Evolutionary conservation across 35 echinoderm and acorn worm species (phyloP).

Genomic region (Chiridota heheva): DNA sequence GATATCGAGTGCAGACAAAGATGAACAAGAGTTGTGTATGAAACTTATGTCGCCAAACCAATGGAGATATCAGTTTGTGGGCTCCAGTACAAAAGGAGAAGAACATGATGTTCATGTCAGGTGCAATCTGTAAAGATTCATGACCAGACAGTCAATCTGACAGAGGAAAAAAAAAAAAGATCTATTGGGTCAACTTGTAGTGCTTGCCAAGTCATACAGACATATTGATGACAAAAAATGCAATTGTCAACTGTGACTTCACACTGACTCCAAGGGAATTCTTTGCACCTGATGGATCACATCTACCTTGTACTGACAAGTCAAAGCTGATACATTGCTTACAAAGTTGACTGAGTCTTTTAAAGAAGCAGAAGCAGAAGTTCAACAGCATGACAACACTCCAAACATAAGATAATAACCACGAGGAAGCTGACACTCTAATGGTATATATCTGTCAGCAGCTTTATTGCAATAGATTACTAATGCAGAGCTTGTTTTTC

Average conservation of each 20-base stretch:
- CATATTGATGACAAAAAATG: slow-evolving; percentile 22
- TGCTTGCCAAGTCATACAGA: neutral
- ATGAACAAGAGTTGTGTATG: too few relatives aligned
- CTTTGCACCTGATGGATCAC: slow-evolving; percentile 51
- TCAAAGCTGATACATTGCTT: slow-evolving; percentile 61
- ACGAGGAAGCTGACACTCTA: too few relatives aligned
- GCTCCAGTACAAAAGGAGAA: neutral
- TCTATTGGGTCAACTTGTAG: slow-evolving; percentile 37
- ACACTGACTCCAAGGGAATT: slow-evolving; percentile 46
- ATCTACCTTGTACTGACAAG: slow-evolving; percentile 46
- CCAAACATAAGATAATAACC: too few relatives aligned
- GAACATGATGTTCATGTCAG: slow-evolving; percentile 19
- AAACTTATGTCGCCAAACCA: too few relatives aligned
- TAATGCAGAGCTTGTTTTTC: too few relatives aligned
- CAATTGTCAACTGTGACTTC: slow-evolving; percentile 40
- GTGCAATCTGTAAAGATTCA: slow-evolving; percentile 19
- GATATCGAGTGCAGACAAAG: too few relatives aligned
- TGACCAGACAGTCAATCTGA: slow-evolving; percentile 13
- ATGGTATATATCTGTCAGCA: too few relatives aligned
- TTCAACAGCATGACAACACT: too few relatives aligned
- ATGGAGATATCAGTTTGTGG: too few relatives aligned
- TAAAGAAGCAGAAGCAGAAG: too few relatives aligned
- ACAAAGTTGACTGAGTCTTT: too few relatives aligned
- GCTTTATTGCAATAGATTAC: too few relatives aligned
- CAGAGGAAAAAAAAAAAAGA: slow-evolving; percentile 41